Base-by-base conservation (phyloP, 2,797 vertebrate species). In the Gallirallus australis region DNA sequence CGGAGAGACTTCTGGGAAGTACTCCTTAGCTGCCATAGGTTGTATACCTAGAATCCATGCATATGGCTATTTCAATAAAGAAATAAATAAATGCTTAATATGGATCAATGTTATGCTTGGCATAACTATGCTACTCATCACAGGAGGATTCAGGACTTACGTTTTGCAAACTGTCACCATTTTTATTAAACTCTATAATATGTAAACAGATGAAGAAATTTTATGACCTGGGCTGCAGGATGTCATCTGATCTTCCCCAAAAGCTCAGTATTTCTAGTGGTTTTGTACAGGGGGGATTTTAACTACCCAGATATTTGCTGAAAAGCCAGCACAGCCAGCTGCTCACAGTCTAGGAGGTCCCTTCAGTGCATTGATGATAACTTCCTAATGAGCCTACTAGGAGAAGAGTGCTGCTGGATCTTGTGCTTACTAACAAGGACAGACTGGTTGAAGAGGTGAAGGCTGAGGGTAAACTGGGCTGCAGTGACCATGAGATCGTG, bases 181-280 rank as follows among this genome's bases (percentile, higher is more conserved):
- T 73, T 94, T 73, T 94, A 84, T 76, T 79, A 63, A 93, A 63
- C 28, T 65, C 28, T 15, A 24, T 82, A 72, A 91, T 84, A 76
- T 35, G 31, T 28, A 91, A 94, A 86, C 66, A 9, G 42, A 45
- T 70, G 33, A 88, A 81, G 31, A 64, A 70, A 64, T 73, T 82
- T 80, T 89, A 76, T 50, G 68, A 72, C 7, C 5, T 53, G 52
- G 33, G 79, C 25, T 57, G 35, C 16, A 39, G 56, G 47, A 45
- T 78, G 25, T 39, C 25, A 83, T 89, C 56, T 86, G 39, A 48
- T 81, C 48, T 61, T 78, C 31, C 69, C 7, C 18, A 83, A 69
- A 86, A 63, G 28, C 12, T 54, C 64, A 65, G 4, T 65, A 85
- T 77, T 95, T 85, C 18, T 52, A 40, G 21, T 37, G 12, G 1